Evolutionary conservation across 1,140 invertebrate genomes (phyloP).

Genomic region (Elymnias hypermnestra): DNA sequence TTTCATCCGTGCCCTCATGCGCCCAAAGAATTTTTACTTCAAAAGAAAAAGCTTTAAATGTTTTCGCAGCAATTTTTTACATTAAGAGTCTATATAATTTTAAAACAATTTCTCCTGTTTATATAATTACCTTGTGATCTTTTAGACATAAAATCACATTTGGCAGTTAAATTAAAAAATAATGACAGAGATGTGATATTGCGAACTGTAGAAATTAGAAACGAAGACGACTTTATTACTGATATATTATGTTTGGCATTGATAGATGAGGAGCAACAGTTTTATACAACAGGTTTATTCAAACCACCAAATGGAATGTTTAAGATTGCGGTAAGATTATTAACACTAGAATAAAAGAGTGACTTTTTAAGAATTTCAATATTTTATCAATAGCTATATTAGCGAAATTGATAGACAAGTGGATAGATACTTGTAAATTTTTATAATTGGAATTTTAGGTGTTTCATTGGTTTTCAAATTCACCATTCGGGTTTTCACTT

Average conservation of each 20-base stretch:
- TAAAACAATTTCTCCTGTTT: too few relatives aligned
- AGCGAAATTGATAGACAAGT: too few relatives aligned
- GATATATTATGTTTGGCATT: slow-evolving; percentile 15
- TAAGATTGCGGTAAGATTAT: slow-evolving; percentile 36
- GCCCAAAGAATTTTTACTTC: too few relatives aligned
- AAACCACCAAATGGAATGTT: slow-evolving; percentile 27
- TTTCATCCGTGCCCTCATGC: too few relatives aligned
- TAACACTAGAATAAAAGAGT: too few relatives aligned
- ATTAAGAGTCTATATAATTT: too few relatives aligned
- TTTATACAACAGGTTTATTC: slow-evolving; percentile 30
- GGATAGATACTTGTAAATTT: background rate
- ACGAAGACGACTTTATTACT: slow-evolving; percentile 22
- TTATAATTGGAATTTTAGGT: background rate
- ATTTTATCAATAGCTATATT: background rate
- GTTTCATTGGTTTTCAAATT: too few relatives aligned
- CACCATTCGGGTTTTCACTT: too few relatives aligned
- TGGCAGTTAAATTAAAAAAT: slow-evolving; percentile 29
- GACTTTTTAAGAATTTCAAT: too few relatives aligned
- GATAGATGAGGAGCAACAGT: slow-evolving; percentile 24
- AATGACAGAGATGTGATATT: slow-evolving; percentile 21
- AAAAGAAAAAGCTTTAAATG: too few relatives aligned
- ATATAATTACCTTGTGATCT: too few relatives aligned
- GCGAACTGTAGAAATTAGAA: slow-evolving; percentile 24
- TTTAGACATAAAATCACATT: slow-evolving; percentile 24
- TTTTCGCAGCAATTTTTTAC: too few relatives aligned